Conservation (phyloP, 2,888 invertebrate species). For the Drosophila differens region DNA sequence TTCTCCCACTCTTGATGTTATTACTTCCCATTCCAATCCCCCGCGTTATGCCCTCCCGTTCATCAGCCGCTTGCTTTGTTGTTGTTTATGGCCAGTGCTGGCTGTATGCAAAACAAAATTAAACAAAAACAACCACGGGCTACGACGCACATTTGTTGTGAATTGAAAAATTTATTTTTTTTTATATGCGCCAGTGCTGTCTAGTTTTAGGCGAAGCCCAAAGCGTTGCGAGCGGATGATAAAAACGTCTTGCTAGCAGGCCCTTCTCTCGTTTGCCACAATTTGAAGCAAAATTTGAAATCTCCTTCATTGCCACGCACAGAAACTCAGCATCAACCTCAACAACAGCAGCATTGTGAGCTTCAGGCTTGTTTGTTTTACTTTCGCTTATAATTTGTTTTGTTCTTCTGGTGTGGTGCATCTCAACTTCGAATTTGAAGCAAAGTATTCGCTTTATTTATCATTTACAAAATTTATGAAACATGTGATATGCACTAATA, state of each 20-base stretch:
- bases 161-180: conserved; percentile 59
- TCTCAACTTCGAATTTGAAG: background rate
- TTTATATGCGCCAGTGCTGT: conserved; percentile 45
- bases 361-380: conserved; percentile 38
- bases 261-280: conserved; percentile 45
- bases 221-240: conserved; percentile 28
- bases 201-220: conserved; percentile 65
- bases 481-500: background rate
- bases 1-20: conserved; percentile 27
- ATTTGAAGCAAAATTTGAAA: conserved; percentile 63
- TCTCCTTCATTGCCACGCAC: conserved; percentile 11
- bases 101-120: conserved; percentile 69
- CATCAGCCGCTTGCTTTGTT: conserved; percentile 41
- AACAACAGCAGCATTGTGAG: conserved; percentile 23
- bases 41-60: conserved; percentile 51
- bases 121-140: conserved; percentile 75
- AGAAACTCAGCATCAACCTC: conserved; percentile 1
- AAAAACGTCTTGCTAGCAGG: conserved; percentile 11
- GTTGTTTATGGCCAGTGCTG: conserved; percentile 56
- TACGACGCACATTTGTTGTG: conserved; percentile 54
- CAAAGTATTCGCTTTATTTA: background rate
- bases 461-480: background rate
- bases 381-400: conserved; percentile 64
- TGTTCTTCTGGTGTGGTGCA: conserved; percentile 23
- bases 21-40: background rate